Evolutionary conservation across 2,113 vertebrate species (phyloP), one percentile per base, ranked within the genome.

Genomic region (Asarcornis scutulata): DNA sequence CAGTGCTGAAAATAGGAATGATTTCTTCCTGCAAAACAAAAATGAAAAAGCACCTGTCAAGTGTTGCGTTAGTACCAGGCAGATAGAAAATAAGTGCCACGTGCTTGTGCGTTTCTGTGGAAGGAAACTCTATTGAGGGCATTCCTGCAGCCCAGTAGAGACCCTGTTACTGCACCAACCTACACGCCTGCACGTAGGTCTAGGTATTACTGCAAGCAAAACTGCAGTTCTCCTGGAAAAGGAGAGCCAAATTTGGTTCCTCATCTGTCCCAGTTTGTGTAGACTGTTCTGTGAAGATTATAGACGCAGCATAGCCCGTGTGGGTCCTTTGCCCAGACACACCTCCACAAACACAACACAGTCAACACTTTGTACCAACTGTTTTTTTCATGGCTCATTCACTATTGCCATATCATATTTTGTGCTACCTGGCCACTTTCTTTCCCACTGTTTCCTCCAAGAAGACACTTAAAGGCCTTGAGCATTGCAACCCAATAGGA

Each of bases 1-100:
- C 80, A 99, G 98, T 17, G 99, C 99, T 13, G 99, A 98, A 98
- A 99, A 99, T 46, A 99, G 98, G 97, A 99, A 99, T 7, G 99
- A 99, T 86, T 99, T 99, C 98, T 99, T 99, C 99, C 99, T 99
- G 97, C 46, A 96, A 97, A 97, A 97, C 93, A 97, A 97, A 94
- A 93, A 29, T 11, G 96, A 93, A 76, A 76, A 76, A 79, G 56
- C 26, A 87, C 40, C 55, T 66, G 74, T 96, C 77, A 97, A 48
- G 72, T 48, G 69, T 59, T 82, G 69, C 53, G 40, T 78, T 62
- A 83, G 21, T 29, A 50, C 42, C 34, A 92, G 46, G 56, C n/a
- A 80, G 27, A 85, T 7, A 83, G 53, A 36, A 80, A 72, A 77
- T 22, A 78, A 82, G 13, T 79, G 44, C 17, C 29, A 79, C 79